A percentile compares a stretch with the other conserved stretches of the same genome.
phyloP scores from a whole-genome alignment of 1,140 invertebrate species.

The Leucophenga varia region DNA sequence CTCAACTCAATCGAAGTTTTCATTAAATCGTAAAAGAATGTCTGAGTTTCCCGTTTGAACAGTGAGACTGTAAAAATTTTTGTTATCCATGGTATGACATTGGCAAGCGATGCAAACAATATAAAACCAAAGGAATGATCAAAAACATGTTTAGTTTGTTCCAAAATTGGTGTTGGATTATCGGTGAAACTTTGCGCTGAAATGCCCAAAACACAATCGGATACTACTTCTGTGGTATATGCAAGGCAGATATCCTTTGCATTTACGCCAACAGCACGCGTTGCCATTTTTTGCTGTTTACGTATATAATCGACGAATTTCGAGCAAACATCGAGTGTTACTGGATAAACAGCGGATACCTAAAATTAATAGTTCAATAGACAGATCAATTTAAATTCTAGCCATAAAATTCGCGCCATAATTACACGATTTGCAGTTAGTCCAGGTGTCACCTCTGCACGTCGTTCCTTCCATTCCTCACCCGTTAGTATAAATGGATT shows the following conservation, averaged over 20 bases:
- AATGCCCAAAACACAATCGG: slow-evolving; percentile 57
- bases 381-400: too few species aligned
- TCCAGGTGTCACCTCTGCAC: slow-evolving; percentile 57
- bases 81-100: slow-evolving; percentile 23
- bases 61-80: slow-evolving; percentile 22
- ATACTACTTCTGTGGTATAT: slow-evolving; percentile 58
- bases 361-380: too few species aligned
- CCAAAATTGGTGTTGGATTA: slow-evolving; percentile 22
- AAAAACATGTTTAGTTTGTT: slow-evolving; percentile 24
- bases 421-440: slow-evolving; percentile 57
- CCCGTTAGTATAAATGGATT: slow-evolving; percentile 53
- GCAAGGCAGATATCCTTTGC: slow-evolving; percentile 29
- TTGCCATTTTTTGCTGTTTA: slow-evolving; percentile 20
- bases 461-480: slow-evolving; percentile 58
- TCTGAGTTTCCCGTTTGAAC: slow-evolving; percentile 22
- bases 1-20: slow-evolving; percentile 32
- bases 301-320: slow-evolving; percentile 29
- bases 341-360: slow-evolving; percentile 29
- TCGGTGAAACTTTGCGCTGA: slow-evolving; percentile 43
- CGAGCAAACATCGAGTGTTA: slow-evolving; percentile 24
- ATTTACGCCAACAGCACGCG: slow-evolving; percentile 18
- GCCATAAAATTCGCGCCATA: too few species aligned
- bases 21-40: slow-evolving; percentile 42
- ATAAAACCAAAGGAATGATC: slow-evolving; percentile 20
- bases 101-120: slow-evolving; percentile 14